Conservation (phyloP, 2,888 invertebrate species). For the Hololepta plana region DNA sequence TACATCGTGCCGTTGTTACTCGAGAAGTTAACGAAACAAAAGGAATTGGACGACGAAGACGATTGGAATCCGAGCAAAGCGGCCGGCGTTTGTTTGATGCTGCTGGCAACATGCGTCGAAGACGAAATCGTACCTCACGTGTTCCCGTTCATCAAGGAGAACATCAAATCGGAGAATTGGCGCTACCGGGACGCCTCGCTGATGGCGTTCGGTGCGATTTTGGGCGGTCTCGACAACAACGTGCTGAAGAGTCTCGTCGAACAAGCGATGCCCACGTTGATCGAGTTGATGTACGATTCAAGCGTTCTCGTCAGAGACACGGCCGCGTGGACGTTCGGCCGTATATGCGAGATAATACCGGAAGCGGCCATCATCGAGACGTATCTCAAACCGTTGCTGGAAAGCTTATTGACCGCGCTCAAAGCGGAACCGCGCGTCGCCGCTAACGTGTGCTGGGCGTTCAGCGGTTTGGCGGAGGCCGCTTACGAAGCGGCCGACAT, state of each 20-base stretch:
- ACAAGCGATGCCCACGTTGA: conserved; percentile 91
- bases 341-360: conserved; percentile 93
- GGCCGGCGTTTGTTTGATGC: conserved; percentile 95
- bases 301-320: conserved; percentile 94
- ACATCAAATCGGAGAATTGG: conserved; percentile 90
- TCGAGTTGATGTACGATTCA: conserved; percentile 83
- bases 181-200: conserved; percentile 76
- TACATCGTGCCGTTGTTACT: conserved; percentile 88
- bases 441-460: conserved; percentile 98
- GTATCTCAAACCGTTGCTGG: conserved; percentile 63
- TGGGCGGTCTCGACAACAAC: conserved; percentile 70
- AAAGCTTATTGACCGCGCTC: conserved; percentile 69
- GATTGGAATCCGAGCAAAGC: conserved; percentile 99
- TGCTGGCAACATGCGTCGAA: conserved; percentile 92
- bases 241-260: conserved; percentile 87
- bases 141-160: conserved; percentile 87
- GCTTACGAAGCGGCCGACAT: conserved; percentile 78
- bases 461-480: conserved; percentile 86
- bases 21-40: conserved; percentile 88
- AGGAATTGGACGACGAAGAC: conserved; percentile 94
- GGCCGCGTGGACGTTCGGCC: conserved; percentile 94
- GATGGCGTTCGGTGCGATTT: conserved; percentile 85
- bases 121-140: conserved; percentile 92
- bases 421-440: conserved; percentile 93
- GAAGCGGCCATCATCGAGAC: conserved; percentile 82